Conservation (phyloP, 1,140 invertebrate genomes). For the Hyles vespertilio region DNA sequence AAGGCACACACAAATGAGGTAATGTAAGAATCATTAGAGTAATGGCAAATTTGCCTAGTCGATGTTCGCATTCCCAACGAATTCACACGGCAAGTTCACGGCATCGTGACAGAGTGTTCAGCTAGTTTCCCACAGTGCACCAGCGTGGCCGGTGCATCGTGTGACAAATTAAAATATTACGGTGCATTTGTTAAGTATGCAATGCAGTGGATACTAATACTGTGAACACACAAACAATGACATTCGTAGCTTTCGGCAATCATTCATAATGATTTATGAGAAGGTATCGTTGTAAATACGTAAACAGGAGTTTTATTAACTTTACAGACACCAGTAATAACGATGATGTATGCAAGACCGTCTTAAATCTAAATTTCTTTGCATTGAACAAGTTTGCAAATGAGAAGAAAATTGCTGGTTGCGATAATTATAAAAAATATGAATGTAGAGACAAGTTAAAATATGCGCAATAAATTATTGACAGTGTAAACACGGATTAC, state of each 20-base stretch:
- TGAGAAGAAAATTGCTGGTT: too few relatives aligned
- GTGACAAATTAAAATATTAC: conserved; percentile 50
- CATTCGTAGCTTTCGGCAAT: conserved; percentile 36
- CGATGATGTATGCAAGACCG: too few relatives aligned
- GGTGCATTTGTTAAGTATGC: conserved; percentile 41
- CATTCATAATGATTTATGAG: conserved; percentile 55
- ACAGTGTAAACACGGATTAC: too few relatives aligned
- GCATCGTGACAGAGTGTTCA: conserved; percentile 17
- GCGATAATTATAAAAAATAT: too few relatives aligned
- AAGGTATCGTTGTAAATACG: conserved; percentile 27
- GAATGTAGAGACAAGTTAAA: too few relatives aligned
- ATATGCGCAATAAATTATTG: too few relatives aligned
- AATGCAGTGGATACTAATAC: conserved; percentile 23
- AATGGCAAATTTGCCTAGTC: too few relatives aligned
- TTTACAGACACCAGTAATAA: too few relatives aligned
- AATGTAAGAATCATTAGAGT: not conserved
- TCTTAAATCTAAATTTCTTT: too few relatives aligned
- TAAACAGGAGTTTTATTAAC: conserved; percentile 15
- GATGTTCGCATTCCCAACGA: conserved; percentile 10
- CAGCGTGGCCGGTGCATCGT: conserved; percentile 22
- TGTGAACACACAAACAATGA: conserved; percentile 33
- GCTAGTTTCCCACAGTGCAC: conserved; percentile 22
- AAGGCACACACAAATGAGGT: not conserved
- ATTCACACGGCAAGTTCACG: conserved; percentile 12
- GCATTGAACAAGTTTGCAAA: too few relatives aligned